phyloP scores from a whole-genome alignment of 2,797 vertebrate genomes.

The Tapirus indicus region DNA sequence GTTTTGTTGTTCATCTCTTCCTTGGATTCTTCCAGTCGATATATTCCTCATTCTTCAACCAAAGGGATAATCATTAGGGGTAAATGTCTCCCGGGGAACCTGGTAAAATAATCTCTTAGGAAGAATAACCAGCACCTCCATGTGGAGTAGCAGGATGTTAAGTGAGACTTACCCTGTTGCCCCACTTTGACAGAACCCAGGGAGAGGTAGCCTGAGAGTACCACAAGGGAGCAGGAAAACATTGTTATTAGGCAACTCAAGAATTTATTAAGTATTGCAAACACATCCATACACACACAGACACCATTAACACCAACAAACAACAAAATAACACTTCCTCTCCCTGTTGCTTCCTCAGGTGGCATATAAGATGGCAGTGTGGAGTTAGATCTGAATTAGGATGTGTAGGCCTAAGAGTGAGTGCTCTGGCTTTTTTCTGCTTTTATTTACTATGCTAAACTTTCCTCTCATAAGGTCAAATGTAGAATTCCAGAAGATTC shows the following conservation, averaged over 20 bases:
- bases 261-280: neutral
- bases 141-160: neutral
- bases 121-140: neutral
- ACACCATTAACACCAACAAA: neutral
- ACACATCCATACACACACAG: neutral
- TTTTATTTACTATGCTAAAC: neutral
- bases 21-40: neutral
- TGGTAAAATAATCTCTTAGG: neutral
- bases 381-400: neutral
- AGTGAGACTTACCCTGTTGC: neutral
- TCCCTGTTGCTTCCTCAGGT: neutral
- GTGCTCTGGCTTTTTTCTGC: neutral
- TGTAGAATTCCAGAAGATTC: neutral
- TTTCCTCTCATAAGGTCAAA: neutral
- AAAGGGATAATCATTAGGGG: neutral
- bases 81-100: neutral
- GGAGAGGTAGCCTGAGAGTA: neutral
- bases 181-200: neutral
- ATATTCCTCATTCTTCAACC: neutral
- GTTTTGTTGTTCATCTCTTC: neutral
- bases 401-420: neutral
- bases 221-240: neutral
- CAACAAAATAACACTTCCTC: neutral
- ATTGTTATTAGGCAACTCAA: neutral
- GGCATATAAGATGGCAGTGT: neutral